Evolutionary conservation across 1,140 invertebrate species (phyloP), one percentile per base, ranked within the genome.

Genomic region (Trachelipus rathkii): DNA sequence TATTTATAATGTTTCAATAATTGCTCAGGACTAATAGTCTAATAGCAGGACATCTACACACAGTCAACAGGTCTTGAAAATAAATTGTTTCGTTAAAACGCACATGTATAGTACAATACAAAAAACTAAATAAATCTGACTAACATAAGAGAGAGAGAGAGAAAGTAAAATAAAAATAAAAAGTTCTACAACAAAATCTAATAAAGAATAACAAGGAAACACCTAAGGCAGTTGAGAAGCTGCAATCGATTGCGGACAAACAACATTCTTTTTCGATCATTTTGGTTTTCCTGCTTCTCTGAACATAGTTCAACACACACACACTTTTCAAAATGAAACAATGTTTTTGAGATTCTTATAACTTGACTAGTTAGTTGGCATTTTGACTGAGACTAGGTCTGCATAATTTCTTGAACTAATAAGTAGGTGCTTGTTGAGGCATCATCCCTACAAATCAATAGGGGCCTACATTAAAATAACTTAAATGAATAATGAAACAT

Each of bases 391-490:
- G 50, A 60, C 50, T 60, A 60, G 50, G 19, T 60, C 19, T 19
- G 50, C 50, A 15, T 60, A 15, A 13, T 13, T 60, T 13, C 50
- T 33, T 60, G 50, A 60, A 19, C 50, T 60, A 60, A 19, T 60
- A 60, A 1, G 50, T 13, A 60, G 50, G 50, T 19, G 50, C 50
- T 19, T 60, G 50, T 60, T 60, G 50, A 60, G 50, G 11, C 50
- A 60, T 60, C 50, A 60, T 60, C 19, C 50, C 50, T 60, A 19
- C 33, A 33, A 33, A 33, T 33, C 19, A 23, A 71, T 23, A 24
- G 33, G 15, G 70, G 33, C 70, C 23, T 24, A 71, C 23, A n/a
- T 15, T 33, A n/a, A 71, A 74, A 13, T 19, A 74, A 44, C 66
- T 69, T 33, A 71, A 71, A 71, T n/a, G 15, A n/a, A 71, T 19